Conservation (phyloP, 2,888 invertebrate genomes). For the Tethea ocularis region DNA sequence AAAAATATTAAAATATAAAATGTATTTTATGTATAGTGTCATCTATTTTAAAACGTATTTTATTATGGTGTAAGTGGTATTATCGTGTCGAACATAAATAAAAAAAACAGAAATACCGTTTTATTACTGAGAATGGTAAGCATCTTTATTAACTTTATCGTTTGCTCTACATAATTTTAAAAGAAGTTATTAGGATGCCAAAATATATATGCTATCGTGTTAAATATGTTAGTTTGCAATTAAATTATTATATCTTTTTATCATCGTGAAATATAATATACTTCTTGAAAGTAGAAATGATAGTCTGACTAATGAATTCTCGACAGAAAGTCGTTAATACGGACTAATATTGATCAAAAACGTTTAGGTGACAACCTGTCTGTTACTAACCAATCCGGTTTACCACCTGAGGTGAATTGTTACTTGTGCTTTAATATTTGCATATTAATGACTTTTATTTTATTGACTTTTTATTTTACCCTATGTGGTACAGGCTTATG, state of each 20-base stretch:
- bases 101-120: neutral
- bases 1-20: too few relatives aligned
- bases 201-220: neutral
- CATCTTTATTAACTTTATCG: too few relatives aligned
- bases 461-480: slow-evolving; percentile 60
- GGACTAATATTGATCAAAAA: slow-evolving; percentile 46
- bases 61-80: too few relatives aligned
- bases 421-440: slow-evolving; percentile 58
- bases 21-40: too few relatives aligned
- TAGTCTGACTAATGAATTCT: slow-evolving; percentile 29
- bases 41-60: too few relatives aligned
- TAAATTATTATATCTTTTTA: neutral
- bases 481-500: slow-evolving; percentile 30
- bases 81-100: too few relatives aligned
- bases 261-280: neutral
- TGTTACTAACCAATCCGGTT: slow-evolving; percentile 78
- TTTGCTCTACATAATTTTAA: neutral
- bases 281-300: slow-evolving; percentile 17
- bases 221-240: neutral
- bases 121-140: neutral
- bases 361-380: slow-evolving; percentile 71
- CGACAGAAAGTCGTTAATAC: slow-evolving; percentile 54
- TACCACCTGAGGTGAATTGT: slow-evolving; percentile 75
- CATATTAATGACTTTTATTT: slow-evolving; percentile 73
- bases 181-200: neutral